Percentiles rank a stretch among this genome's conserved stretches.
phyloP scores from a whole-genome alignment of 2,113 vertebrate genomes.

The Panthera uncia region DNA sequence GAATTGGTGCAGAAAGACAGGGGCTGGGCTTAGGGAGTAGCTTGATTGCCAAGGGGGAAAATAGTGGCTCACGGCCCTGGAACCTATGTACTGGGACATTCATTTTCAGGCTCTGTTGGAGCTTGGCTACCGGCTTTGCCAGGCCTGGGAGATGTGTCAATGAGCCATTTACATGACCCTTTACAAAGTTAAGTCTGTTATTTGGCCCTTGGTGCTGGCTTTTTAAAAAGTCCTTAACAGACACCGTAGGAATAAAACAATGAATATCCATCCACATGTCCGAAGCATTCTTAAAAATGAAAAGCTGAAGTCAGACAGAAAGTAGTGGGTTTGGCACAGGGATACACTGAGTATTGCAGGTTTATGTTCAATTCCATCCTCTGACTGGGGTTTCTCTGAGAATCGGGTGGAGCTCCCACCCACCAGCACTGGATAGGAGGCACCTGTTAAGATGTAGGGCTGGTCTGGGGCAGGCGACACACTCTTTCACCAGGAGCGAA shows the following conservation, averaged over 20 bases:
- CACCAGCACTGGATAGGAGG: neutral
- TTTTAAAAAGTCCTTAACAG: constrained; percentile 37
- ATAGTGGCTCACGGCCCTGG: neutral
- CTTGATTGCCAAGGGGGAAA: neutral
- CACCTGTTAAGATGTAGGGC: neutral
- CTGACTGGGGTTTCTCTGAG: neutral
- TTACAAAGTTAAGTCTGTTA: constrained; percentile 60
- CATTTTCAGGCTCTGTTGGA: constrained; percentile 37
- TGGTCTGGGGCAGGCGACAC: rapidly evolving
- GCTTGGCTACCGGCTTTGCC: neutral
- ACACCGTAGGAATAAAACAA: constrained; percentile 75
- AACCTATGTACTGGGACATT: neutral
- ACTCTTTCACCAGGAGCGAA: neutral
- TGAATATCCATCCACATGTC: constrained; percentile 61
- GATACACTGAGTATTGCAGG: neutral
- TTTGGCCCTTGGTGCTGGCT: constrained; percentile 46
- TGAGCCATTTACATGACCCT: constrained; percentile 56
- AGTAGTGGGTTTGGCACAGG: neutral
- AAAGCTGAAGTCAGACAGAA: constrained; percentile 34
- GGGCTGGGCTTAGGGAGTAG: neutral
- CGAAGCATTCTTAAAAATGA: constrained; percentile 64
- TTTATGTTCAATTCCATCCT: rapidly evolving
- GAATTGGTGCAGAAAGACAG: neutral
- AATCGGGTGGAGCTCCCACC: neutral
- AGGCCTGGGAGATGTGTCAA: neutral